Evolutionary conservation across 2,113 vertebrate species (phyloP), one percentile per base, ranked within the genome.

Genomic region (Phaethon lepturus): DNA sequence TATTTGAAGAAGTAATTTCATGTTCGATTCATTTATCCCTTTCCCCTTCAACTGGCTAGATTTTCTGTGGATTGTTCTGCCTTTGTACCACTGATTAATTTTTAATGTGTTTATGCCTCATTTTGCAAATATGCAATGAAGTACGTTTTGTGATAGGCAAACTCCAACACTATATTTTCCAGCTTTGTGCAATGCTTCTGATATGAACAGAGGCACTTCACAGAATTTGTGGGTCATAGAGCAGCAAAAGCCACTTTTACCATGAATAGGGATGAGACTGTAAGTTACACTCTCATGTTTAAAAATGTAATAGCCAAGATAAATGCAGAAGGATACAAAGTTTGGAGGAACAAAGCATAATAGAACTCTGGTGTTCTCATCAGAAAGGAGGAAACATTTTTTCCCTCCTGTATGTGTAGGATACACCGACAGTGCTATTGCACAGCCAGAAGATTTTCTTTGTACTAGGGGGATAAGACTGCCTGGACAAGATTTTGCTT

Each of bases 261-360:
- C 58, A 25, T 64, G 83, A 63, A 59, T 68, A 89, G 20, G 67
- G 55, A 96, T 86, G 62, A 78, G 64, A 66, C 29, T 2, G 0
- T 86, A 91, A 81, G 31, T 87, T 83, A 53, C 12, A 26, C 13
- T 38, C 79, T 47, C 31, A 44, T 77, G 50, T 82, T 88, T 18
- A 56, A 94, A 91, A 97, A 90, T 69, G 78, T 88, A 95, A 95
- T 82, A 80, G 58, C 15, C 16, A 87, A 95, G 33, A 2, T 94
- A 93, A 79, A 94, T 40, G 6, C 13, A 90, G 58, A 88, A 78
- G 53, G 20, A 47, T 55, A 75, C 7, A 75, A 59, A 44, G 35
- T 90, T 84, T 95, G 71, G 26, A 96, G 58, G 67, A 86, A 55
- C 7, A 72, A 95, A 93, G 38, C 7, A 75, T 86, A 95, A 88